Evolutionary conservation across 1,140 invertebrate species (phyloP).

Genomic region (Delia radicum): DNA sequence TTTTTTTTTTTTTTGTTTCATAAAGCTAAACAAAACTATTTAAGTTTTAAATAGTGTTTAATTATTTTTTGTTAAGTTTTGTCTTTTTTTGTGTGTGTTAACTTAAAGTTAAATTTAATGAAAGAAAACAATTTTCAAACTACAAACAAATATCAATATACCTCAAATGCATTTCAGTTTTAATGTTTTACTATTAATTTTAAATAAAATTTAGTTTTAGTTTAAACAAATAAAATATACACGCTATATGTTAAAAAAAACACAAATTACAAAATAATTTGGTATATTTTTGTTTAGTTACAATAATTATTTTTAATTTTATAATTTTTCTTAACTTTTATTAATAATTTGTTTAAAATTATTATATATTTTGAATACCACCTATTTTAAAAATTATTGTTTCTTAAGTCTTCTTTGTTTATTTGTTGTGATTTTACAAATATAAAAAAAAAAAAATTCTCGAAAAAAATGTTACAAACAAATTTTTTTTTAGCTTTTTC

Average conservation of each 20-base stretch:
- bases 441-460: too few species aligned
- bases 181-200: slow-evolving; percentile 37
- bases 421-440: too few species aligned
- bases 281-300: slow-evolving; percentile 20
- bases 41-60: slow-evolving; percentile 10
- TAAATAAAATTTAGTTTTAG: slow-evolving; percentile 39
- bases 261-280: slow-evolving; percentile 6
- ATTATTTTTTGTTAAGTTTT: slow-evolving; percentile 30
- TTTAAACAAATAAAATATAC: slow-evolving; percentile 33
- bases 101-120: slow-evolving; percentile 21
- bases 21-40: neutral
- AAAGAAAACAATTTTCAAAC: slow-evolving; percentile 33
- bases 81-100: slow-evolving; percentile 23
- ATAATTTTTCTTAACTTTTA: too few species aligned
- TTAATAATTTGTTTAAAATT: too few species aligned
- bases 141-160: slow-evolving; percentile 56
- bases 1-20: slow-evolving; percentile 18
- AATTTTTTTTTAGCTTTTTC: too few species aligned
- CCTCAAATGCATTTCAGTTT: slow-evolving; percentile 56
- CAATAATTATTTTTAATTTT: slow-evolving; percentile 29
- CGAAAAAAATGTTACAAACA: too few species aligned
- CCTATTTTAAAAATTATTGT: too few species aligned
- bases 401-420: too few species aligned
- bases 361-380: too few species aligned
- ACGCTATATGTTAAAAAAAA: slow-evolving; percentile 24